phyloP scores from a whole-genome alignment of 2,797 vertebrate species.

The Hoplostethus atlanticus region DNA sequence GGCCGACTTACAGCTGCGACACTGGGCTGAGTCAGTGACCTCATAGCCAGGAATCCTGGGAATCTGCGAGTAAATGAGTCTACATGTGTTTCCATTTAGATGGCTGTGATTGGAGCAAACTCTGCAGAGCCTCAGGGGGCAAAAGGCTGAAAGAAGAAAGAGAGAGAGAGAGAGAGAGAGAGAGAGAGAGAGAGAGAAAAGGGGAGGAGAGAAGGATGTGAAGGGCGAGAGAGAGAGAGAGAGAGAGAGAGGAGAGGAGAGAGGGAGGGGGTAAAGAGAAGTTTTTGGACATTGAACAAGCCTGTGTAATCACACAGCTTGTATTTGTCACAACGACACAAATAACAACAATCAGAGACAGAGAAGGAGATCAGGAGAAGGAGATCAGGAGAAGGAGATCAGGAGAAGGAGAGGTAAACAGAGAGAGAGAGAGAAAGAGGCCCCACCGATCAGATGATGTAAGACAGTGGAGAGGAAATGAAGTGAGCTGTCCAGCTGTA shows the following conservation, averaged over 20 bases:
- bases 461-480: conserved; percentile 11
- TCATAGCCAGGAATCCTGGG: conserved; percentile 79
- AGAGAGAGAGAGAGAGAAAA: not conserved
- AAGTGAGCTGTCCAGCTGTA: conserved; percentile 31
- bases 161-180: not conserved
- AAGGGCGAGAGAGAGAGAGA: not conserved
- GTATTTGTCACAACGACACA: conserved; percentile 7
- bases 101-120: conserved; percentile 49
- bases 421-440: conserved; percentile 5
- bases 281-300: too few species aligned
- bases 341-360: conserved; percentile 7
- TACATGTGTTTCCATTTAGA: conserved; percentile 79
- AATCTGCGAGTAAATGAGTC: conserved; percentile 70
- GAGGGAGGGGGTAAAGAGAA: too few species aligned
- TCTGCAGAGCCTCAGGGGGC: conserved; percentile 15
- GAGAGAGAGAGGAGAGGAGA: not conserved
- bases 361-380: not conserved
- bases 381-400: not conserved
- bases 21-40: conserved; percentile 56
- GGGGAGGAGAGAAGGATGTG: not conserved
- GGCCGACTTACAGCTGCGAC: conserved; percentile 30
- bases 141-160: not conserved
- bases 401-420: not conserved
- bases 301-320: not conserved
- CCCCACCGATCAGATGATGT: conserved; percentile 9